Base-by-base conservation (phyloP, 2,888 invertebrate species). In the Empis livida region DNA sequence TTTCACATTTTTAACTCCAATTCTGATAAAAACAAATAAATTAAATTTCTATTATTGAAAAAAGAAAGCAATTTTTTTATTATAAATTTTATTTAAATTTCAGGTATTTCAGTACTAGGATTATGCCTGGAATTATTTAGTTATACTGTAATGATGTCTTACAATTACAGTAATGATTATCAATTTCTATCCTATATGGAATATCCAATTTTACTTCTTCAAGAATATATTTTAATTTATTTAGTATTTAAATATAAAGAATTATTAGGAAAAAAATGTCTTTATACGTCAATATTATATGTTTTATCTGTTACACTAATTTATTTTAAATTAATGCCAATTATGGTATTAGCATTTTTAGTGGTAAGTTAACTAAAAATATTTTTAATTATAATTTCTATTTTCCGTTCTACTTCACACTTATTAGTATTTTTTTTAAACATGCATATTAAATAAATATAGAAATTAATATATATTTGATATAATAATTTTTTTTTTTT, bases 111-210 rank as follows among this genome's bases (percentile, higher is more conserved):
- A 55, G 58, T 64, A 1, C 44, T 65, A 38, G 67, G 67, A 9
- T 52, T 69, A 23, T 63, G 64, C 30, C 52, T 69, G 50, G 69
- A 69, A 57, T 57, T 60, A 73, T 80, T 57, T 71, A 89, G 89
- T 57, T 89, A 86, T 58, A 79, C 87, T 3, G 79, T 87, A 53
- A 84, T 82, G 75, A 77, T 84, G 47, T 77, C 85, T 23, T 91
- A 91, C 67, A 90, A 89, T 64, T 85, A 74, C 56, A 76, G 77
- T 30, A 85, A 82, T 61, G 73, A 73, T 11, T 89, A 90, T 63
- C 76, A 81, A 11, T 55, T 85, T 10, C 70, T 87, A 54, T 84
- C 87, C 0, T 91, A 88, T 59, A 67, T 90, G 74, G 91, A 91
- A 61, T 90, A 90, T 65, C 87, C 88, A 1, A 79, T 89, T 41